Percentiles rank a stretch among this genome's conserved stretches.
These are phyloP conservation scores for Timema podura DNA, from an alignment of 2,888 invertebrate species.

Conservation along the genomic window DNA sequence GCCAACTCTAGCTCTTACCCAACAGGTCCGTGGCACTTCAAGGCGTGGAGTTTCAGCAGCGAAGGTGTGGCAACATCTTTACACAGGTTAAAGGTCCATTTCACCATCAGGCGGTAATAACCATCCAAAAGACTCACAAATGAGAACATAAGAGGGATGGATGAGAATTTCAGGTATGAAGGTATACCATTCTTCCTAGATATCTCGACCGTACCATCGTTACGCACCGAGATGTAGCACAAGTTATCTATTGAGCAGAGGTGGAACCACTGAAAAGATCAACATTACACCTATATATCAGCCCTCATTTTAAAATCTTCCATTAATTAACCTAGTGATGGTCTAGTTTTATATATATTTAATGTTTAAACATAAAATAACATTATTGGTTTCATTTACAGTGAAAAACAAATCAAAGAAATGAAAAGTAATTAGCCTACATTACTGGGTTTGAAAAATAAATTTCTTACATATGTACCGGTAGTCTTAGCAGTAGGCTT, in stretches of 20 bases:
- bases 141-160: conserved; percentile 63
- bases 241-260: conserved; percentile 79
- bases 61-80: conserved; percentile 77
- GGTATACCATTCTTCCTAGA: conserved; percentile 74
- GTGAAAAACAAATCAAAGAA: too few relatives aligned
- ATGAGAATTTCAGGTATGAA: conserved; percentile 66
- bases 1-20: too few relatives aligned
- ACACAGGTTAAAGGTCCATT: conserved; percentile 89
- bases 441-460: too few relatives aligned
- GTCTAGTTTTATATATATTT: too few relatives aligned
- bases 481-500: too few relatives aligned
- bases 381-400: too few relatives aligned
- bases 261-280: conserved; percentile 59
- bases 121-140: conserved; percentile 81
- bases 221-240: conserved; percentile 70
- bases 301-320: not conserved
- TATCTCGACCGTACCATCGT: conserved; percentile 68
- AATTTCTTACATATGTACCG: too few relatives aligned
- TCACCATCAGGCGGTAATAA: conserved; percentile 79
- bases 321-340: not conserved
- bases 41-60: conserved; percentile 61
- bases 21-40: conserved; percentile 87
- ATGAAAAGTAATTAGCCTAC: too few relatives aligned
- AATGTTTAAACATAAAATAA: too few relatives aligned
- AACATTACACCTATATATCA: not conserved